phyloP scores from a whole-genome alignment of 2,797 vertebrate species.

The Myotis daubentonii region DNA sequence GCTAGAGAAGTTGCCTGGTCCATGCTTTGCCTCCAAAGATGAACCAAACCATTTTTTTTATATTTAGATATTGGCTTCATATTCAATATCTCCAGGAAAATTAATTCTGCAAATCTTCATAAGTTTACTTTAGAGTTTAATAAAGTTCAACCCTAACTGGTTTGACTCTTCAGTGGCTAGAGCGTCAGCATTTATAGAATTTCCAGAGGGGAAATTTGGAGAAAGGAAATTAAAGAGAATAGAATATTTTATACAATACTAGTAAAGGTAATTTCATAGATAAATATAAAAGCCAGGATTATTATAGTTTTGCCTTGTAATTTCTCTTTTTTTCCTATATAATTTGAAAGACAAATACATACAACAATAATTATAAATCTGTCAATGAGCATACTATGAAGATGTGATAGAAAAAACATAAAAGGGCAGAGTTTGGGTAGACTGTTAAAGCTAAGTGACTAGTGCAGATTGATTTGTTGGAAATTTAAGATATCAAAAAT shows the following conservation, averaged over 20 bases:
- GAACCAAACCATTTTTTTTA: neutral
- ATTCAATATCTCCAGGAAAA: slow-evolving; percentile 21
- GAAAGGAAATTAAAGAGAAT: neutral
- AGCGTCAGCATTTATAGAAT: neutral
- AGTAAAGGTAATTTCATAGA: neutral
- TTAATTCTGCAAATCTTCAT: neutral
- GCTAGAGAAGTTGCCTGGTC: neutral
- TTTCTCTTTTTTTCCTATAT: neutral
- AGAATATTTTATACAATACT: neutral
- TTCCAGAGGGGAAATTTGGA: neutral
- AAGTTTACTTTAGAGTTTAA: slow-evolving; percentile 27
- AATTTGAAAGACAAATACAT: slow-evolving; percentile 4
- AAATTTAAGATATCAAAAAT: slow-evolving; percentile 18
- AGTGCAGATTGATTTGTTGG: neutral
- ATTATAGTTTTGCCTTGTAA: neutral
- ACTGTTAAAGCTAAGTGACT: neutral
- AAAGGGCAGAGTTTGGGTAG: neutral
- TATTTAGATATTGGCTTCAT: neutral
- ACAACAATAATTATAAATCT: neutral
- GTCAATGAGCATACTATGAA: neutral
- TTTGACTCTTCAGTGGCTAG: no score
- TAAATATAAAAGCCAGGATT: slow-evolving; percentile 4
- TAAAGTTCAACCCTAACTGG: neutral
- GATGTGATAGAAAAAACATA: neutral
- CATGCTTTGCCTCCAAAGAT: neutral